A percentile compares a stretch with the other conserved stretches of the same genome.
These are phyloP conservation scores for Melieria crassipennis DNA, from an alignment of 2,888 invertebrate species.

Conservation along the genomic window DNA sequence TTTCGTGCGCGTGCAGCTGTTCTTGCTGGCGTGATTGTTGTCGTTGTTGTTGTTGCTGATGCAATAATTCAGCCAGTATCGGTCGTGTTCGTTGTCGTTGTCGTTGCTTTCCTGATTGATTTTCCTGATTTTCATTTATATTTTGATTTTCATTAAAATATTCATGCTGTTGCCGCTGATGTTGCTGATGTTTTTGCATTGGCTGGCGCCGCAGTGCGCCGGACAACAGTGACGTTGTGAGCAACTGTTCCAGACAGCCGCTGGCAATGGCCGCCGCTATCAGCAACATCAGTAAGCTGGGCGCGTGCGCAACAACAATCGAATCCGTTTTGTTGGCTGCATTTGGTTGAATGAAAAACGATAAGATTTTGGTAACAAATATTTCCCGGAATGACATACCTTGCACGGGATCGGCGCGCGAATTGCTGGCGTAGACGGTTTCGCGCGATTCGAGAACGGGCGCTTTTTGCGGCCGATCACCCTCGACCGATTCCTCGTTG, in stretches of 20 bases:
- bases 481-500: slow-evolving; percentile 80
- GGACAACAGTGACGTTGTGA: slow-evolving; percentile 23
- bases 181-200: slow-evolving; percentile 16
- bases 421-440: slow-evolving; percentile 68
- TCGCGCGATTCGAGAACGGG: slow-evolving; percentile 77
- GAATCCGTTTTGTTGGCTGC: slow-evolving; percentile 63
- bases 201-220: slow-evolving; percentile 23
- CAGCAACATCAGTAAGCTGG: slow-evolving; percentile 51
- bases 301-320: slow-evolving; percentile 52
- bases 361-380: slow-evolving; percentile 66
- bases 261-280: slow-evolving; percentile 50
- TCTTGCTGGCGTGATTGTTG: slow-evolving; percentile 22
- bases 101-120: slow-evolving; percentile 16
- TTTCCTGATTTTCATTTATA: not conserved
- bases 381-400: slow-evolving; percentile 69
- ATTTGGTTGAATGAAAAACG: slow-evolving; percentile 65
- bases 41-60: slow-evolving; percentile 24
- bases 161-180: slow-evolving; percentile 14
- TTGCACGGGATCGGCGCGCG: slow-evolving; percentile 77
- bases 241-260: slow-evolving; percentile 45
- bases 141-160: not conserved
- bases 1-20: slow-evolving; percentile 27
- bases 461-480: slow-evolving; percentile 73
- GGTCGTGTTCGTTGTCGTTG: not conserved
- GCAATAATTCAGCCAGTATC: not conserved